phyloP scores from a whole-genome alignment of 2,113 vertebrate species.

The Prochilodus magdalenae region DNA sequence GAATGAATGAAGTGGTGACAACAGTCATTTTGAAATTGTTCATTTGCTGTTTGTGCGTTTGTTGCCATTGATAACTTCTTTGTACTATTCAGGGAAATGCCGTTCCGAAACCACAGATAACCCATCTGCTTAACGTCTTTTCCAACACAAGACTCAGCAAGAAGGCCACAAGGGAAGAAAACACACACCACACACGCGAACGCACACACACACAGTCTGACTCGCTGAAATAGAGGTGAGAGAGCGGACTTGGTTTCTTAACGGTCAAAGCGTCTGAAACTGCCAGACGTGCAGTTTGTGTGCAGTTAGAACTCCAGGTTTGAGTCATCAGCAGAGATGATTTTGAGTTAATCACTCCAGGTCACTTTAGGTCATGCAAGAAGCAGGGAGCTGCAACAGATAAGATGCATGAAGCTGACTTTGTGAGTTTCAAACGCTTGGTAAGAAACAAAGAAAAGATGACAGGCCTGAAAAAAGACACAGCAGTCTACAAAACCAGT shows the following conservation, averaged over 20 bases:
- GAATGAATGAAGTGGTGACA: background rate
- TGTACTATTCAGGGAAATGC: constrained; percentile 46
- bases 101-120: constrained; percentile 32
- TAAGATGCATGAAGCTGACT: background rate
- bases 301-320: constrained; percentile 29
- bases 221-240: constrained; percentile 23
- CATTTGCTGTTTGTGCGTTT: constrained; percentile 12
- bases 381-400: background rate
- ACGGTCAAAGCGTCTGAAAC: constrained; percentile 54
- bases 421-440: background rate
- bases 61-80: constrained; percentile 42
- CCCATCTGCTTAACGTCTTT: constrained; percentile 30
- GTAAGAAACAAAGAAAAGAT: background rate
- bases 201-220: constrained; percentile 16
- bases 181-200: constrained; percentile 7
- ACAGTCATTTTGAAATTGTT: constrained; percentile 35
- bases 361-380: background rate
- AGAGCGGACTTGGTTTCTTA: constrained; percentile 20
- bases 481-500: constrained; percentile 19
- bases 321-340: constrained; percentile 46
- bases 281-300: constrained; percentile 41
- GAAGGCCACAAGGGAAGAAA: constrained; percentile 9
- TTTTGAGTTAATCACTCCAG: constrained; percentile 44
- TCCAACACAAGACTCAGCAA: constrained; percentile 25
- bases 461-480: background rate